Evolutionary conservation across 1,140 invertebrate genomes (phyloP).

Genomic region (Scaptomyza montana): DNA sequence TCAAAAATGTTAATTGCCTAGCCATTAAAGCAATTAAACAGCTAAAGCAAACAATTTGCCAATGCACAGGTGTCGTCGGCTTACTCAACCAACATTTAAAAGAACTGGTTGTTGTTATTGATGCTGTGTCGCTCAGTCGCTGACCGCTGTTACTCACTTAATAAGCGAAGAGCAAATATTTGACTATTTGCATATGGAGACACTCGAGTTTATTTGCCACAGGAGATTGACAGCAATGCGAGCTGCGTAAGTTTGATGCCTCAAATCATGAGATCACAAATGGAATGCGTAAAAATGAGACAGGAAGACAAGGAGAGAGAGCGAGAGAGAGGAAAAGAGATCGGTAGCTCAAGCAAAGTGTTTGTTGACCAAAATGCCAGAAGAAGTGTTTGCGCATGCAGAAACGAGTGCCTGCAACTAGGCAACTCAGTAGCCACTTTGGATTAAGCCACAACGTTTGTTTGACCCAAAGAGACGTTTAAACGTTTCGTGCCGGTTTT

Average conservation of each 20-base stretch:
- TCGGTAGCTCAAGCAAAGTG: constrained; percentile 61
- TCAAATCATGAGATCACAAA: constrained; percentile 35
- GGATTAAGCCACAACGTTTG: constrained; percentile 74
- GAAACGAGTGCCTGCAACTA: constrained; percentile 48
- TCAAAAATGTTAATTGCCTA: constrained; percentile 71
- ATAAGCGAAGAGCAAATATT: constrained; percentile 79
- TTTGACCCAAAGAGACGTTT: constrained; percentile 66
- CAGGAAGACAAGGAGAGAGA: not conserved
- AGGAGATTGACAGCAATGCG: constrained; percentile 75
- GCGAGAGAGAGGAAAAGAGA: constrained; percentile 27
- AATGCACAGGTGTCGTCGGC: constrained; percentile 36
- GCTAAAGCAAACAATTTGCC: constrained; percentile 66
- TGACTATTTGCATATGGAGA: constrained; percentile 70
- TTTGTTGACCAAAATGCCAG: constrained; percentile 64
- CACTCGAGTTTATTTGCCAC: constrained; percentile 80
- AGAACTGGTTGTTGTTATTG: constrained; percentile 36
- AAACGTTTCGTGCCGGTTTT: constrained; percentile 32
- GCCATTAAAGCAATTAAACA: constrained; percentile 81
- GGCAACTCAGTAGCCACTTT: constrained; percentile 79
- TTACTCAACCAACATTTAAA: constrained; percentile 24
- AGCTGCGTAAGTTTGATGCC: constrained; percentile 58
- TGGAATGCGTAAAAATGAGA: not conserved
- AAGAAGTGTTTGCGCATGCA: constrained; percentile 61
- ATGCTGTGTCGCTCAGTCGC: constrained; percentile 52
- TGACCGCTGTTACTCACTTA: constrained; percentile 72